Evolutionary conservation across 2,888 invertebrate species (phyloP).

Genomic region (Ectobius pallidus): DNA sequence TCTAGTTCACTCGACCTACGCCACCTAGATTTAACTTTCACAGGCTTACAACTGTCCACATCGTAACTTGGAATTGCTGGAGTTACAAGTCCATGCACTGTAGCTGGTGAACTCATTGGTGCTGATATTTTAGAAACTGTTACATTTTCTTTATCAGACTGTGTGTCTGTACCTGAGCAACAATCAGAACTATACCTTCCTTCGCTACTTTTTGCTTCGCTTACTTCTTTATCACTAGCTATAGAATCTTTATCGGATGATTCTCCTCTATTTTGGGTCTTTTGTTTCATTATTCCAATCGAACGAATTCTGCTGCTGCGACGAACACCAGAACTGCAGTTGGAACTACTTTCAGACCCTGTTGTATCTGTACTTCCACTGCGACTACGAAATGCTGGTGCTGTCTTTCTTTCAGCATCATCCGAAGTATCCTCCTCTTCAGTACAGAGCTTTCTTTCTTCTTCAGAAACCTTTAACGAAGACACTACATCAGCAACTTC

Average conservation of each 20-base stretch:
- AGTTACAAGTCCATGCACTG: conserved; percentile 43
- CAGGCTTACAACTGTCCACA: conserved; percentile 63
- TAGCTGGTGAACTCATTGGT: conserved; percentile 46
- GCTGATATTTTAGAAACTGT: conserved; percentile 47
- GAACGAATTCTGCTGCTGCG: conserved; percentile 62
- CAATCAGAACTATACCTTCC: conserved; percentile 49
- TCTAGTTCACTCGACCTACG: conserved; percentile 76
- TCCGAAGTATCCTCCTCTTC: conserved; percentile 37
- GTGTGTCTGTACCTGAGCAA: conserved; percentile 51
- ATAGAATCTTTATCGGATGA: not conserved
- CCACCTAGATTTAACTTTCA: conserved; percentile 82
- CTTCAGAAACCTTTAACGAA: not conserved
- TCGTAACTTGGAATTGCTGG: conserved; percentile 50
- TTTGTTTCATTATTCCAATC: conserved; percentile 71
- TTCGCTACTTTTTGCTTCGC: not conserved
- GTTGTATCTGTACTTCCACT: conserved; percentile 55
- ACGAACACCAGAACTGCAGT: conserved; percentile 51
- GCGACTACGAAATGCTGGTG: conserved; percentile 51
- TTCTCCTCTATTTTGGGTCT: conserved; percentile 46
- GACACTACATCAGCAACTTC: no score
- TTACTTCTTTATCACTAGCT: conserved; percentile 14
- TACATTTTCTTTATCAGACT: conserved; percentile 51
- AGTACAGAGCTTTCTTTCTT: not conserved
- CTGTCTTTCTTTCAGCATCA: conserved; percentile 50
- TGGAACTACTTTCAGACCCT: conserved; percentile 54